phyloP scores from a whole-genome alignment of 2,113 vertebrate species.

The Sorex fumeus region DNA sequence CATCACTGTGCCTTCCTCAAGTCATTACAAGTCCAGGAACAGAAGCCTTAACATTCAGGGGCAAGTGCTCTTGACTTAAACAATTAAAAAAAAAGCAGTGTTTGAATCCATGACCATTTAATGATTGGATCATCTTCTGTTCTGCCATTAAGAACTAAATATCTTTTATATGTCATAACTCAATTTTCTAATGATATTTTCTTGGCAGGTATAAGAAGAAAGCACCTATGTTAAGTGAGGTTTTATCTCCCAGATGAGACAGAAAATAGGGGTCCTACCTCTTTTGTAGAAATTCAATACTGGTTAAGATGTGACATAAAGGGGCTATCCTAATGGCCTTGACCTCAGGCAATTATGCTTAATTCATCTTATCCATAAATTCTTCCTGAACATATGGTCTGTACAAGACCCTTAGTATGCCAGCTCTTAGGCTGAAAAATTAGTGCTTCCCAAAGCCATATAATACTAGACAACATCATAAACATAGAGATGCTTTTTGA shows the following conservation, averaged over 20 bases:
- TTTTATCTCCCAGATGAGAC: constrained; percentile 59
- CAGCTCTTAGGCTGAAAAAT: background rate
- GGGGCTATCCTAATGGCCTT: constrained; percentile 27
- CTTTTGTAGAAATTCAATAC: constrained; percentile 31
- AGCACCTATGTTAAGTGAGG: constrained; percentile 56
- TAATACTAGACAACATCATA: background rate
- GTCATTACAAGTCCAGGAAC: background rate
- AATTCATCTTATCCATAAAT: constrained; percentile 39
- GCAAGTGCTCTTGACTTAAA: constrained; percentile 3
- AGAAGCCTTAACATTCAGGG: background rate
- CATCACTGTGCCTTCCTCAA: background rate
- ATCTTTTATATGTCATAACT: constrained; percentile 32
- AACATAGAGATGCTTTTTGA: constrained; percentile 22
- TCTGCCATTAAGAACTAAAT: constrained; percentile 14
- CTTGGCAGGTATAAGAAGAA: constrained; percentile 60
- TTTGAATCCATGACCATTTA: background rate
- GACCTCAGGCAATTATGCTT: constrained; percentile 22
- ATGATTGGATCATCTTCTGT: constrained; percentile 41
- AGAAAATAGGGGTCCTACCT: constrained; percentile 61
- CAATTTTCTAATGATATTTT: constrained; percentile 65
- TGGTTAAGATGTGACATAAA: constrained; percentile 45
- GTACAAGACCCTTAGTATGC: background rate
- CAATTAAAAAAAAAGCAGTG: constrained; percentile 18
- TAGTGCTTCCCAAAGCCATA: constrained; percentile 5
- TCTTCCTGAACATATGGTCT: background rate